These are phyloP conservation scores for Archips crataeganus DNA, from an alignment of 2,888 invertebrate genomes.

Conservation along the genomic window DNA sequence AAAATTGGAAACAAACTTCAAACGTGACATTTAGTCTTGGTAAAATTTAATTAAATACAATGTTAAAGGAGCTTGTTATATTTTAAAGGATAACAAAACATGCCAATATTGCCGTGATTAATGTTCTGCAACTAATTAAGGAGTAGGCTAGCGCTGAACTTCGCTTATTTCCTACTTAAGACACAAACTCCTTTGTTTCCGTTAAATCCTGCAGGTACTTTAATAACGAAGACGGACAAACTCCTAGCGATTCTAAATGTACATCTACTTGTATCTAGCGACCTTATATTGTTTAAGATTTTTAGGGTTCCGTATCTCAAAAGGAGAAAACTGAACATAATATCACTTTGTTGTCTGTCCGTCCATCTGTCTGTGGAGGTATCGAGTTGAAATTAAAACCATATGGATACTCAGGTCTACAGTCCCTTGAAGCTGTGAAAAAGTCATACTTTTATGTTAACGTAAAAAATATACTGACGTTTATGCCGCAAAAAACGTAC, in stretches of 20 bases:
- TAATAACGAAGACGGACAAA: slow-evolving; percentile 17
- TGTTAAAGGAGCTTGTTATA: slow-evolving; percentile 2
- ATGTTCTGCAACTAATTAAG: slow-evolving; percentile 35
- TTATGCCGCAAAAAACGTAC: too few species aligned
- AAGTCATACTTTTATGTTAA: too few species aligned
- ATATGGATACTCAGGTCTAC: too few species aligned
- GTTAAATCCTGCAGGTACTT: slow-evolving; percentile 15
- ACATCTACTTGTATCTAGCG: too few species aligned
- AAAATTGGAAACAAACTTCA: neutral
- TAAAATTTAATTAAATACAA: neutral
- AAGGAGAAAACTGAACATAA: too few species aligned
- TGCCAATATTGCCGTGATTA: slow-evolving; percentile 26
- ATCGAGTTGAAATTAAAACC: too few species aligned
- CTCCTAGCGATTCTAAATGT: neutral
- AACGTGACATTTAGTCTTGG: neutral
- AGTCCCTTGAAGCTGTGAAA: too few species aligned
- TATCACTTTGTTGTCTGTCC: too few species aligned
- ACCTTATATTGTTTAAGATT: too few species aligned
- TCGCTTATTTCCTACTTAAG: slow-evolving; percentile 34
- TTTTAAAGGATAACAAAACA: slow-evolving; percentile 13
- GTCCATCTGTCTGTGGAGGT: too few species aligned
- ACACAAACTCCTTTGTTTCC: slow-evolving; percentile 25
- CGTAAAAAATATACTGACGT: too few species aligned
- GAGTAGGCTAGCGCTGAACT: slow-evolving; percentile 31
- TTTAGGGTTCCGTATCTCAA: too few species aligned